phyloP scores from a whole-genome alignment of 2,797 vertebrate species.

The Dallia pectoralis region DNA sequence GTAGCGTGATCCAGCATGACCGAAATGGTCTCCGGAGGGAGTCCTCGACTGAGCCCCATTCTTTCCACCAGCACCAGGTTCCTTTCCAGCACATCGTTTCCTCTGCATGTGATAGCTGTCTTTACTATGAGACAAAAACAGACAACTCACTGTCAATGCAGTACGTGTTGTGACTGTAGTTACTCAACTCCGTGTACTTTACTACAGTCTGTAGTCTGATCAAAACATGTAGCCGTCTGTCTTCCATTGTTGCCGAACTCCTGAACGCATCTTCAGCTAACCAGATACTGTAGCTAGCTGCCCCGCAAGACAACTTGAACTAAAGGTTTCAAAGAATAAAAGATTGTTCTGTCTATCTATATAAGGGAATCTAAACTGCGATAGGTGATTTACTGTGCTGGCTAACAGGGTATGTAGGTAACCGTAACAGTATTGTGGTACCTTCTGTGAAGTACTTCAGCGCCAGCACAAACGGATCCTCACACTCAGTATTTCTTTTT shows the following conservation, averaged over 20 bases:
- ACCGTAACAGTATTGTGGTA: slow-evolving; percentile 24
- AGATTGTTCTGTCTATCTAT: background rate
- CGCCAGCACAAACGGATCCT: slow-evolving; percentile 61
- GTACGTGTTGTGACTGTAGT: background rate
- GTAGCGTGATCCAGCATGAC: slow-evolving; percentile 82
- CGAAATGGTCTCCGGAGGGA: slow-evolving; percentile 79
- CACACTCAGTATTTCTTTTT: slow-evolving; percentile 61
- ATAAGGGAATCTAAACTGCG: background rate
- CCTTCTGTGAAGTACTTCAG: slow-evolving; percentile 71
- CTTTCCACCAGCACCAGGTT: slow-evolving; percentile 82
- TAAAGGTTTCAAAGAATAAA: background rate
- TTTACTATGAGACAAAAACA: slow-evolving; percentile 63
- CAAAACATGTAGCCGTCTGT: too few species aligned
- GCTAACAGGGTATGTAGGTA: background rate
- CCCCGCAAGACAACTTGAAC: background rate
- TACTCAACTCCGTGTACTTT: too few species aligned
- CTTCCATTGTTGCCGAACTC: too few species aligned
- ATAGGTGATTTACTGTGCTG: background rate
- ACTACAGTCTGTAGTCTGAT: too few species aligned
- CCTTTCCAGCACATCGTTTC: slow-evolving; percentile 69
- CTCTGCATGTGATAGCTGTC: slow-evolving; percentile 60
- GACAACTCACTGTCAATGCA: background rate
- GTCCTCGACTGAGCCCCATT: slow-evolving; percentile 76
- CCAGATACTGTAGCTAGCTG: background rate
- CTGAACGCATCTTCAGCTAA: too few species aligned